Conservation (phyloP, 2,797 vertebrate genomes). For the Lagodon rhomboides region DNA sequence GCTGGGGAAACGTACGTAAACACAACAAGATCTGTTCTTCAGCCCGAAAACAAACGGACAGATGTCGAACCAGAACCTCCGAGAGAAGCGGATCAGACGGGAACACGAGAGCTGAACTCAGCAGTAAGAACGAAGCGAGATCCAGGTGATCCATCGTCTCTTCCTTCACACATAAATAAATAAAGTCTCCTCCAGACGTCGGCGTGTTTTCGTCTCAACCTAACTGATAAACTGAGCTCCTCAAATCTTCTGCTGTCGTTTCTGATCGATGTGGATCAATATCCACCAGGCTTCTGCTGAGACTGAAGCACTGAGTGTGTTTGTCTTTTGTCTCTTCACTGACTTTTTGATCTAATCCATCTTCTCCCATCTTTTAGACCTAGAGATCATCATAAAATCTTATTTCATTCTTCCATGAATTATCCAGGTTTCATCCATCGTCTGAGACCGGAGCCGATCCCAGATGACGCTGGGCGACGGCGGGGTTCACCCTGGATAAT, state of each 20-base stretch:
- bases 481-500: too few species aligned
- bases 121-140: neutral
- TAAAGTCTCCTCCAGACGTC: conserved; percentile 5
- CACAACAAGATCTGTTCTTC: too few species aligned
- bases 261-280: neutral
- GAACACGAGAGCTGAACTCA: neutral
- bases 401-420: too few species aligned
- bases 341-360: too few species aligned
- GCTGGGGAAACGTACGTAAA: neutral
- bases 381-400: neutral
- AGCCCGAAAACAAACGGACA: too few species aligned
- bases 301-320: too few species aligned
- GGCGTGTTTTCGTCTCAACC: neutral
- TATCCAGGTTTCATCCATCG: too few species aligned
- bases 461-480: too few species aligned
- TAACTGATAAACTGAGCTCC: neutral
- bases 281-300: neutral
- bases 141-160: conserved; percentile 18
- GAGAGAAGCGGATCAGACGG: neutral
- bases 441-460: too few species aligned
- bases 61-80: neutral
- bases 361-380: neutral
- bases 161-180: conserved; percentile 26
- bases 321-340: too few species aligned
- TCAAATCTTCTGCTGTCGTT: neutral